Evolutionary conservation across 2,113 vertebrate genomes (phyloP), one percentile per base, ranked within the genome.

Genomic region (Chrysemys picta): DNA sequence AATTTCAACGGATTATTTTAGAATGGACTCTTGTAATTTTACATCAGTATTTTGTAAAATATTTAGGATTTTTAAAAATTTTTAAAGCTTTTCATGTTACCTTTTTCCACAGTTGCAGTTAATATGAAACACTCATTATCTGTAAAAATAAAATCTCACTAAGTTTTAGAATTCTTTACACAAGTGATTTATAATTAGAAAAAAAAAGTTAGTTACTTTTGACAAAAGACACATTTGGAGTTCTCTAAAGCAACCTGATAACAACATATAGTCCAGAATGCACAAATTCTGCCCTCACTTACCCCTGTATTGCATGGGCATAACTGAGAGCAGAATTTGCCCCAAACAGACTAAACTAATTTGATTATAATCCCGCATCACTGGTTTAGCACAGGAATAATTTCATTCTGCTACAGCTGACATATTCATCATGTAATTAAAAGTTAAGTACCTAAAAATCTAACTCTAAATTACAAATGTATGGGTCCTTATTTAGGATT

Each of bases 401-500:
- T 21, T 29, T 72, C 2, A 38, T 38, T 65, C 21, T 72, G 8
- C 24, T 87, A 80, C 47, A 49, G 10, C 42, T 82, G 79, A 56
- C 25, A 45, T 16, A 1, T 31, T 80, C 52, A 1, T 1, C 3
- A 9, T 35, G 11, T 72, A 72, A 72, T 72, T 72, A 38, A n/a
- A 69, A 72, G 17, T 72, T 72, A 72, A 72, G n/a, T 38, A 38
- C 65, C n/a, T 72, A n/a, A 38, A 22, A 81, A 81, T n/a, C 19
- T 25, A 42, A 25, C 75, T 47, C 6, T 47, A 53, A 80, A 29
- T n/a, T 53, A 17, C 35, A 42, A 72, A 93, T 69, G 3, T 21
- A 21, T 1, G 53, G 53, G 29, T 0, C 0, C 17, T 84, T 31
- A 49, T 35, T 38, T 57, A 8, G 9, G 9, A 0, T 3, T 4